Evolutionary conservation across 2,113 vertebrate genomes (phyloP).

Genomic region (Sialia sialis): DNA sequence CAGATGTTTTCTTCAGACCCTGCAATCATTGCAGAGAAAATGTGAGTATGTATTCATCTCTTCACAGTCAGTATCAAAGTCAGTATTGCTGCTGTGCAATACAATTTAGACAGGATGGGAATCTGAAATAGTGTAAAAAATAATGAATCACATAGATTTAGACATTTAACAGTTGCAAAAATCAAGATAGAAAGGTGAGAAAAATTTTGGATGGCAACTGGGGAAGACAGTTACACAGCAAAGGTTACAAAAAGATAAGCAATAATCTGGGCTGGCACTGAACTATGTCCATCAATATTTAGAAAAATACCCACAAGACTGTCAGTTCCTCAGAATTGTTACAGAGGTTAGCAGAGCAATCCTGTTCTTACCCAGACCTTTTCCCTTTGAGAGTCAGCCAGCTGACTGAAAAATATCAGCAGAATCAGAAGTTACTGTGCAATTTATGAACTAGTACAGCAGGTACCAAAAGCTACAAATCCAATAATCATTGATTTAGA

Average conservation of each 20-base stretch:
- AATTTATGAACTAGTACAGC: not conserved
- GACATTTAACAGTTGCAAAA: not conserved
- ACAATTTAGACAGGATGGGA: not conserved
- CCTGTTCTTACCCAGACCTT: not conserved
- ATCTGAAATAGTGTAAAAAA: not conserved
- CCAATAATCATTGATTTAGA: not conserved
- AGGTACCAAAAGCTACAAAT: not conserved
- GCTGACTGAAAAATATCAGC: not conserved
- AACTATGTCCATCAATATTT: not conserved
- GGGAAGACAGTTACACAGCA: not conserved
- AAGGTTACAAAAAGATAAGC: not conserved
- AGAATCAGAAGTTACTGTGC: not conserved
- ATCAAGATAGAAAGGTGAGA: not conserved
- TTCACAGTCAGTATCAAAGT: not conserved
- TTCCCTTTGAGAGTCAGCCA: not conserved
- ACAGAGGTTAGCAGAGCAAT: not conserved
- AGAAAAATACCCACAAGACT: not conserved
- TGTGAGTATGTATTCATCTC: not conserved
- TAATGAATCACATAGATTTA: not conserved
- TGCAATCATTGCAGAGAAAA: not conserved
- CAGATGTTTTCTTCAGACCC: not conserved
- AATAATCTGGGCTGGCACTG: not conserved
- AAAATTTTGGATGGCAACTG: not conserved
- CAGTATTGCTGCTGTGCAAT: not conserved
- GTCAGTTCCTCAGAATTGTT: not conserved